Evolutionary conservation across 2,113 vertebrate genomes (phyloP), one percentile per base, ranked within the genome.

Genomic region (Clinocottus analis): DNA sequence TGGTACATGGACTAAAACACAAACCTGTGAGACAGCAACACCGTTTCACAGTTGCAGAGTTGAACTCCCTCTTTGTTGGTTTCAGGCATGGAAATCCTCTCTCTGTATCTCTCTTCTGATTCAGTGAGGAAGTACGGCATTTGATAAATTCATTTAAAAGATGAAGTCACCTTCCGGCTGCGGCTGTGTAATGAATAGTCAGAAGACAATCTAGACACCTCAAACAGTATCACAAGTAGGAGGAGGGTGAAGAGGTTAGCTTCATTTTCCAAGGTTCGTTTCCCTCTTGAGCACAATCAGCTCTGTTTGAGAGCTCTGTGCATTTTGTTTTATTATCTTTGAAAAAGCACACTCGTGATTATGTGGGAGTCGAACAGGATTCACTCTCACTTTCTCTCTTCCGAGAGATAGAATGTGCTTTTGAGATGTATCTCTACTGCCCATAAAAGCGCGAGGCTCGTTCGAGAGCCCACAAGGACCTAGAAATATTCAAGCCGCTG

Each of bases 321-420:
- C 88, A 86, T 85, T 91, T 86, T 84, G 2, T 39, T 39, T 39
- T 88, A 90, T 88, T 66, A 80, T 84, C 84, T 87, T 90, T 92
- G 78, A 85, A 87, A 91, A 88, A 84, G 84, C 77, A 77, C 82
- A 72, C 71, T 89, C 71, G 71, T 90, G 87, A 91, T 91, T 82
- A 88, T 77, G 90, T 85, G 91, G 86, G 89, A 83, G 86, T 88
- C 71, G 41, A 37, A 23, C 39, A 13, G 85, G 81, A 85, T 88
- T 77, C 77, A 79, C 85, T 82, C 83, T 75, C 64, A 23, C 55
- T 76, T 77, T 79, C 61, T 83, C 71, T 80, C 35, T 74, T 84
- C 69, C 63, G 49, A 88, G 75, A 80, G 64, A 83, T 65, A 59
- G 27, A 81, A 71, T 70, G 70, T 60, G 80, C 80, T 88, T 72